Percentiles rank a stretch among this genome's conserved stretches.
These are phyloP conservation scores for Lagocephalus sceleratus DNA, from an alignment of 2,797 vertebrate genomes.

Conservation along the genomic window DNA sequence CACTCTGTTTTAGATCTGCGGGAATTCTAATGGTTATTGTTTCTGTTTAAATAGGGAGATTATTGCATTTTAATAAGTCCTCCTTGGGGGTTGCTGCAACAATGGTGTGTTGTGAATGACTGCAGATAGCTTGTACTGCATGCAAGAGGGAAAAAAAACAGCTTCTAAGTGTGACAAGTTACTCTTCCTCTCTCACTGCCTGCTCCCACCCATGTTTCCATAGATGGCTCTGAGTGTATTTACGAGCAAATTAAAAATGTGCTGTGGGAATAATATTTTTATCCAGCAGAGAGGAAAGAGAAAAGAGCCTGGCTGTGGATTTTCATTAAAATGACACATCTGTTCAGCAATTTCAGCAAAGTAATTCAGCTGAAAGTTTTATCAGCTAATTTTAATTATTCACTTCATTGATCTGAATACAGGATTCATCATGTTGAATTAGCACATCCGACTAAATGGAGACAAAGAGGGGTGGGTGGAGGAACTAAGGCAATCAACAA, in stretches of 20 bases:
- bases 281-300: constrained; percentile 87
- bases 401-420: constrained; percentile 99
- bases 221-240: constrained; percentile 97
- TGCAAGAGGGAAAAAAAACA: constrained; percentile 82
- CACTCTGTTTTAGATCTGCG: constrained; percentile 96
- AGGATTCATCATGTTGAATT: constrained; percentile 99
- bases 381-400: constrained; percentile 99
- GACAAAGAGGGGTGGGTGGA: constrained; percentile 73
- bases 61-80: constrained; percentile 99
- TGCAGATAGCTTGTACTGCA: constrained; percentile 95
- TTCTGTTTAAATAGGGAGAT: constrained; percentile 99
- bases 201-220: constrained; percentile 79
- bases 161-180: constrained; percentile 99
- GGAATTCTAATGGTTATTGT: constrained; percentile 99
- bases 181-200: constrained; percentile 82
- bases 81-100: constrained; percentile 97
- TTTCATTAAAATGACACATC: constrained; percentile 99
- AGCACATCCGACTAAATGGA: constrained; percentile 98
- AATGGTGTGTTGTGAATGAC: constrained; percentile 98
- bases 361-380: constrained; percentile 99
- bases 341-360: constrained; percentile 99
- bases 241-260: constrained; percentile 99
- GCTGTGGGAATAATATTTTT: constrained; percentile 98
- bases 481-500: constrained; percentile 89
- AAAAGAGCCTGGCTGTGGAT: constrained; percentile 97